Conservation (phyloP, 2,888 invertebrate species). For the Psylliodes chrysocephalus region DNA sequence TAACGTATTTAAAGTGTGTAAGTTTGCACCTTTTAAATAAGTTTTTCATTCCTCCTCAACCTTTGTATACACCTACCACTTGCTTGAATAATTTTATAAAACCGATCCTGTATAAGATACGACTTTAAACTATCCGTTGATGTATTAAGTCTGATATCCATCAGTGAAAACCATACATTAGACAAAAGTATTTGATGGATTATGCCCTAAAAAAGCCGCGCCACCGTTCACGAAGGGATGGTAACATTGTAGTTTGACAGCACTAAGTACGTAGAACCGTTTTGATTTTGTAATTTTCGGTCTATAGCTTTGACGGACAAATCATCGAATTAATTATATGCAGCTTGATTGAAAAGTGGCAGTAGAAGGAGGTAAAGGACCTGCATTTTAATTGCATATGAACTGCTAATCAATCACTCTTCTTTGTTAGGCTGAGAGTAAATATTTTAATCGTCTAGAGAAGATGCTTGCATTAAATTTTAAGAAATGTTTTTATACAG, state of each 20-base stretch:
- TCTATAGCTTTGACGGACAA: conserved; percentile 40
- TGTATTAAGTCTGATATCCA: conserved; percentile 15
- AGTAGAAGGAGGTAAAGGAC: conserved; percentile 10
- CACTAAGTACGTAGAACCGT: conserved; percentile 10
- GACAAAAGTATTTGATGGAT: conserved; percentile 20
- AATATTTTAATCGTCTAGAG: background rate
- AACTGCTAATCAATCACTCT: conserved; percentile 24
- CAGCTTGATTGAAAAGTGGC: conserved; percentile 38
- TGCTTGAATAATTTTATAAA: background rate
- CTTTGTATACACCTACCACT: too few species aligned
- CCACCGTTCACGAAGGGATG: conserved; percentile 6
- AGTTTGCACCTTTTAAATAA: too few species aligned
- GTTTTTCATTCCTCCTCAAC: too few species aligned
- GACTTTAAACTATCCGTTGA: background rate
- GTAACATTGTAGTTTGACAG: background rate
- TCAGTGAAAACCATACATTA: conserved; percentile 15
- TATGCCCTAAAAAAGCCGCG: conserved; percentile 6
- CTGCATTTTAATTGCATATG: conserved; percentile 17
- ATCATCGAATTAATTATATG: conserved; percentile 41
- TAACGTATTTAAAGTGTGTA: too few species aligned
- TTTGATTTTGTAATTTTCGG: conserved; percentile 33
- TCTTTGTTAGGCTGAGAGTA: background rate
- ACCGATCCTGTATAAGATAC: background rate
- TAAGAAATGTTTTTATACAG: too few species aligned
- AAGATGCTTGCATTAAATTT: too few species aligned